These are phyloP conservation scores for Megalopta genalis DNA, from an alignment of 1,140 invertebrate species.

Conservation along the genomic window DNA sequence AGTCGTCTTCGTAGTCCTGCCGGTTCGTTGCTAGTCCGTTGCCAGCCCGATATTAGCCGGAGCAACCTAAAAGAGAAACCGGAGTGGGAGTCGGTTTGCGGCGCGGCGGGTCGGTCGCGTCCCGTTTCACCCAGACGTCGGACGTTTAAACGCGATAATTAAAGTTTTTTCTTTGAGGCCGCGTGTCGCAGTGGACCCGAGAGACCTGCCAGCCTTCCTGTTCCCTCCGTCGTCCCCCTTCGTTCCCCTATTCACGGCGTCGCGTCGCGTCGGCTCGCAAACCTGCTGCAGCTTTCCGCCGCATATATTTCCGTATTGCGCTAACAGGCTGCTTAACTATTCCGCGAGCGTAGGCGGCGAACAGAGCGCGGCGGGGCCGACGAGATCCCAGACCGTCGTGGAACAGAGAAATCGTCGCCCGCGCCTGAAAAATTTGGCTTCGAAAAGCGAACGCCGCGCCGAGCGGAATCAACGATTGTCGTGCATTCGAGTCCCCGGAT, in stretches of 20 bases:
- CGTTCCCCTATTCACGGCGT: background rate
- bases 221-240: no score
- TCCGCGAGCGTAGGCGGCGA: conserved; percentile 22
- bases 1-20: background rate
- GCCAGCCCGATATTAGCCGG: conserved; percentile 13
- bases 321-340: conserved; percentile 46
- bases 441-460: no score
- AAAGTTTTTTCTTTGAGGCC: conserved; percentile 9
- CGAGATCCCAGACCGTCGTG: no score
- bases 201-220: background rate
- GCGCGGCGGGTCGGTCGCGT: background rate
- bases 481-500: no score
- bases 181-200: conserved; percentile 14
- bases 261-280: background rate
- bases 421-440: no score
- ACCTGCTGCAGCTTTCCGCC: background rate
- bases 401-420: no score
- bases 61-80: background rate
- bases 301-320: conserved; percentile 42
- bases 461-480: no score
- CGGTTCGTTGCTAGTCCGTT: no score
- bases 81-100: background rate
- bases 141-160: conserved; percentile 24
- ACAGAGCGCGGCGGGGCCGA: background rate
- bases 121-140: background rate